Conservation (phyloP, 2,797 vertebrate genomes). For the Pangasius larnaudii region DNA sequence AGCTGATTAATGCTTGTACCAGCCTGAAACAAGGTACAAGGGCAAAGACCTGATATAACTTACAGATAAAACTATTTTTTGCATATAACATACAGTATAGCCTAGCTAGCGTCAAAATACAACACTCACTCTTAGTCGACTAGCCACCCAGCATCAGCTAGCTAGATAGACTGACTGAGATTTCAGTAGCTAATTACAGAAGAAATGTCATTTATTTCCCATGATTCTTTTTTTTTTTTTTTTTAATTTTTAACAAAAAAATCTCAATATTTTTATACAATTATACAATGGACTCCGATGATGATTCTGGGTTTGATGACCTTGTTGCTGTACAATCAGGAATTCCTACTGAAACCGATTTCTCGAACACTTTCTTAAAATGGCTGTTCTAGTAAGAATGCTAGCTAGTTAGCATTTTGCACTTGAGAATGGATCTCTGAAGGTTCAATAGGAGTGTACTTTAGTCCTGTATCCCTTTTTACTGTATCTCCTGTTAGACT, state of each 20-base stretch:
- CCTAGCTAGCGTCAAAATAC: not conserved
- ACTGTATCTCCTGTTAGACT: not conserved
- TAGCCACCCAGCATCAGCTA: not conserved
- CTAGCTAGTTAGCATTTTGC: not conserved
- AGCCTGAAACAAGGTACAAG: not conserved
- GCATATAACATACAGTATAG: not conserved
- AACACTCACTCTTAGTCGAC: not conserved
- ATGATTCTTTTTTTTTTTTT: not conserved
- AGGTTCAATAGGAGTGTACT: not conserved
- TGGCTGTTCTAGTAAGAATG: not conserved
- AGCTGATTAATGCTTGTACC: not conserved
- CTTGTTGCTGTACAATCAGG: not conserved
- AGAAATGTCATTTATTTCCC: not conserved
- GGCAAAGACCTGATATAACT: not conserved
- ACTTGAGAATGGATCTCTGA: not conserved
- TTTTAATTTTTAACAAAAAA: not conserved
- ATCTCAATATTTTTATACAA: too few species aligned
- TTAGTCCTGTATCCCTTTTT: not conserved
- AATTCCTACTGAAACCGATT: not conserved
- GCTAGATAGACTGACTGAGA: not conserved
- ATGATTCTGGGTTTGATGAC: not conserved
- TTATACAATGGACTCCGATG: not conserved
- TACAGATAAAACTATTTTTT: not conserved
- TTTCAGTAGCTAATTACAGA: not conserved
- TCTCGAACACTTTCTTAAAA: not conserved